Base-by-base conservation (phyloP, 2,888 invertebrate genomes). In the Lagria hirta region DNA sequence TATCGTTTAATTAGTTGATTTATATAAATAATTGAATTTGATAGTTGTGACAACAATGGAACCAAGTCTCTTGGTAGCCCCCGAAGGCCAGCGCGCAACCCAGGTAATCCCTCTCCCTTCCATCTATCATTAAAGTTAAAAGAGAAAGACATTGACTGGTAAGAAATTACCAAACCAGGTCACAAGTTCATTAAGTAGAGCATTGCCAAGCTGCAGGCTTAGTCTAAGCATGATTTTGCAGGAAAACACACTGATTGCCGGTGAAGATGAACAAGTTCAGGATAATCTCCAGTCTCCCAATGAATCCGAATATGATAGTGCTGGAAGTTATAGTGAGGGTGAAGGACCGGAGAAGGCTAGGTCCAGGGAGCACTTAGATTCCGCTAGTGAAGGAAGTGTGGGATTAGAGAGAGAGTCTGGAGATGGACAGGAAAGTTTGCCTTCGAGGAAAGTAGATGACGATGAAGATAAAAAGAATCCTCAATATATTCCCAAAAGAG, bases 391-490 rank as follows among this genome's bases (percentile, higher is more conserved):
- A 1, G 68, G 64, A 6, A 78, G 77, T 40, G 75, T 79, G 27
- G 78, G 71, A 60, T 78, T 77, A 48, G 83, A 85, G 55, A 73
- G 82, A 41, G 84, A 81, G 58, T 79, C 84, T 67, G 85, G 84
- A 1, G 88, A 87, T 65, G 84, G 81, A 29, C 84, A 87, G 77
- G 84, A 80, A 67, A 69, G 69, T 51, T 48, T 60, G 1, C 69
- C 71, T 4, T 37, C 55, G 43, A 84, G 85, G 52, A 82, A 88
- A 54, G 81, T 95, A 2, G 96, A 96, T 65, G 88, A 90, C 62
- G 94, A 93, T 62, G 95, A 96, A 67, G 97, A 97, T 66, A 79
- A 91, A 23, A 87, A 94, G 66, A 96, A 97, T 74, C 97, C 97
- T 1, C 96, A 97, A 64, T 97, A 95, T 71, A 95, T 97, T 55